Percentiles rank a stretch among this genome's conserved stretches.
These are phyloP conservation scores for Mycteria americana DNA, from an alignment of 2,797 vertebrate genomes.

Conservation along the genomic window DNA sequence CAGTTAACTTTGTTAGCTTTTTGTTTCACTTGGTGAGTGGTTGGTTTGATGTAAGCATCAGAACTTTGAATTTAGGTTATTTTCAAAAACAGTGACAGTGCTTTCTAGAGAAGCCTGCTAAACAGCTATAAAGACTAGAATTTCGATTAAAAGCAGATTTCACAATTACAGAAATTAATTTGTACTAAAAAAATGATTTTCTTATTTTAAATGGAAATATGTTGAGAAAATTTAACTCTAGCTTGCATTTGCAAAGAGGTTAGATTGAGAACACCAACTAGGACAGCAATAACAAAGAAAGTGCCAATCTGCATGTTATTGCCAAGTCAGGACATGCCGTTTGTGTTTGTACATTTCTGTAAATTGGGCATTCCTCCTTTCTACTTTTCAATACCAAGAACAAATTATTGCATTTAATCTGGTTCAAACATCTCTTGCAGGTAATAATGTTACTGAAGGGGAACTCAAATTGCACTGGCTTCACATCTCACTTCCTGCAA, in stretches of 20 bases:
- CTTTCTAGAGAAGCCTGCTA: neutral
- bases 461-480: neutral
- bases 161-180: neutral
- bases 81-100: neutral
- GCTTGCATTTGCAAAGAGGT: neutral
- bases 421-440: neutral
- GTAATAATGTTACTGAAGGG: neutral
- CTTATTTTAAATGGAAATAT: neutral
- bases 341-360: neutral
- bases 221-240: neutral
- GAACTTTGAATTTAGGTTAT: neutral
- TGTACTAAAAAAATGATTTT: neutral
- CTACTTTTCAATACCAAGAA: neutral
- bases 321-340: neutral
- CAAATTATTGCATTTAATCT: neutral
- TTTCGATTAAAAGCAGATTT: neutral
- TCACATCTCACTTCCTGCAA: neutral
- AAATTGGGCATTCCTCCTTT: neutral
- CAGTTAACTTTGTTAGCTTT: neutral
- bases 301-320: neutral
- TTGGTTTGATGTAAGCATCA: neutral
- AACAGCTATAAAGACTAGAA: neutral
- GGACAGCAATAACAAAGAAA: neutral
- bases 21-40: neutral
- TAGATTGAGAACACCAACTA: neutral